Evolutionary conservation across 2,113 vertebrate genomes (phyloP), one percentile per base, ranked within the genome.

Genomic region (Eulemur macaco): DNA sequence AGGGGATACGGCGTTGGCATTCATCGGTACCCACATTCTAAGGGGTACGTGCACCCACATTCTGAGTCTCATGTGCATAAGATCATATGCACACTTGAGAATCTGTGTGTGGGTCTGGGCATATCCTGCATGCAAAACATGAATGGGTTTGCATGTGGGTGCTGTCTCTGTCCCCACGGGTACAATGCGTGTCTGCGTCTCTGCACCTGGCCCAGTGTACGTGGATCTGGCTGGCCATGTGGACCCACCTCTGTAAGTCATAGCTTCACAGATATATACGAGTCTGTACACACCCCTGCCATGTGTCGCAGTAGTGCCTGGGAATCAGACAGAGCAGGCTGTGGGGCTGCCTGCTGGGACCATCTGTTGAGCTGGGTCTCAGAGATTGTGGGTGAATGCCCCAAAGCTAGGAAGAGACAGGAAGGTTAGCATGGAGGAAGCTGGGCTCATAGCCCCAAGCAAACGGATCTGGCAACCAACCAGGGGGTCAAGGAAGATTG

Each of bases 21-120:
- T 39, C 8, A 15, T 0, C 17, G 10, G 34, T 68, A 37, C 9
- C 15, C 29, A 56, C 4, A 4, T 39, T 37, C 34, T 0, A 27
- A 60, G 13, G 15, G 1, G 60, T 9, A 34, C 21, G 21, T 21
- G 12, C 2, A 17, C 9, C 27, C 54, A 64, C 18, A 64, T 21
- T 11, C 47, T 58, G 27, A 45, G 10, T 12, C 31, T 96, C 63
- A 95, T 6, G 47, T 7, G 37, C 31, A 78, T 21, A 29, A 13
- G 18, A 21, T 45, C 37, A 31, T 5, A 8, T 29, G n/a, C 20
- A 73, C 9, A 14, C 10, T 8, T 31, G 13, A 37, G 29, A 82
- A 37, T 47, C 45, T 69, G 13, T 52, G 5, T 50, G 4, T 56
- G 20, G 20, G 11, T 68, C 64, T 73, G 52, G 27, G 12, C 39